Conservation (phyloP, 1,140 invertebrate genomes). For the Drosophila pseudoananassae region DNA sequence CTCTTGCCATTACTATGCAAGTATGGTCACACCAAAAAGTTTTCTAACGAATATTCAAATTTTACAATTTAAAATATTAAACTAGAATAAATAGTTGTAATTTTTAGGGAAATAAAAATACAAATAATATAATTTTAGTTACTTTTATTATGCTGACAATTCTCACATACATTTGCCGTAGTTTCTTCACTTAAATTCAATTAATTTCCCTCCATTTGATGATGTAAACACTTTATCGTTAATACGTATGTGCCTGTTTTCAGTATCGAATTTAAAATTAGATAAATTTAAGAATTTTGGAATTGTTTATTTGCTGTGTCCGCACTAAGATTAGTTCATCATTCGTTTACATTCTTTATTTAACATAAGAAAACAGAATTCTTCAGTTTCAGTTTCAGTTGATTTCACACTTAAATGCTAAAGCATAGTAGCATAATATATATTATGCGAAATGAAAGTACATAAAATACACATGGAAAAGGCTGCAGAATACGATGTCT, state of each 20-base stretch:
- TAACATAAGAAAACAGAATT: slow-evolving; percentile 51
- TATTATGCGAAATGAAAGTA: slow-evolving; percentile 35
- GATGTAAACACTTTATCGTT: slow-evolving; percentile 36
- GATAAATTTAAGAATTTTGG: slow-evolving; percentile 75
- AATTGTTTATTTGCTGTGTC: slow-evolving; percentile 64
- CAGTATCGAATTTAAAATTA: slow-evolving; percentile 62
- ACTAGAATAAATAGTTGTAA: background rate
- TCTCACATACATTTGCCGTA: slow-evolving; percentile 45
- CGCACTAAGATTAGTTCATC: slow-evolving; percentile 58
- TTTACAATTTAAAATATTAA: background rate
- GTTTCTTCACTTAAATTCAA: slow-evolving; percentile 44
- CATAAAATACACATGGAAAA: slow-evolving; percentile 38
- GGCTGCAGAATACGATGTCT: slow-evolving; percentile 29
- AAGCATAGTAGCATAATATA: slow-evolving; percentile 32
- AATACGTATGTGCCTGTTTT: slow-evolving; percentile 41
- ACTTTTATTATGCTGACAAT: slow-evolving; percentile 46
- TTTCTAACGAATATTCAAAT: background rate
- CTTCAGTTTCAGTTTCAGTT: slow-evolving; percentile 42
- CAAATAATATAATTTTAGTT: slow-evolving; percentile 28
- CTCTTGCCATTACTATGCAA: no score
- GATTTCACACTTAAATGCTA: slow-evolving; percentile 59
- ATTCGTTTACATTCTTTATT: slow-evolving; percentile 41
- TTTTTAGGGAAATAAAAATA: background rate
- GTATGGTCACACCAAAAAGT: background rate
- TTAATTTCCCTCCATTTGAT: slow-evolving; percentile 36